A percentile compares a stretch with the other conserved stretches of the same genome.
Conservation (phyloP, 2,888 invertebrate genomes). For the Oxystoma pomonae region DNA sequence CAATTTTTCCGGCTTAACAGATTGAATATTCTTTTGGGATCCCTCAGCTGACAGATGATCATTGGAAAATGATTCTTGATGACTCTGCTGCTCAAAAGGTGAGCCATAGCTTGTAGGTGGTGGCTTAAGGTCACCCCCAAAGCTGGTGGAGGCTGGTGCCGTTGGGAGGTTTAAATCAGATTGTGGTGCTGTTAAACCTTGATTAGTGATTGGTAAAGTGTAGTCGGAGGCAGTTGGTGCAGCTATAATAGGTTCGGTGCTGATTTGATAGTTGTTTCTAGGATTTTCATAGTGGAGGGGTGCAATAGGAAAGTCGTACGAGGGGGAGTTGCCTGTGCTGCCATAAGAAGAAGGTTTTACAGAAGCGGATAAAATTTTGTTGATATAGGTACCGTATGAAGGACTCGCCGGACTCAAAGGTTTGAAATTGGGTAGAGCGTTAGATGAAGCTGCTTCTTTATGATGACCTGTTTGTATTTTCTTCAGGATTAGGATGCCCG, state of each 20-base stretch:
- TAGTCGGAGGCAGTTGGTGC: background rate
- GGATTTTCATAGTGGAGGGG: constrained; percentile 17
- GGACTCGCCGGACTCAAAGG: constrained; percentile 31
- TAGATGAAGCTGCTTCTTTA: constrained; percentile 23
- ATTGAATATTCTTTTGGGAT: constrained; percentile 12
- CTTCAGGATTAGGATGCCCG: constrained; percentile 44
- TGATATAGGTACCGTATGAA: constrained; percentile 30
- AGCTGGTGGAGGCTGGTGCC: constrained; percentile 2
- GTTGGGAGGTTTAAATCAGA: background rate
- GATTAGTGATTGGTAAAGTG: too few species aligned
- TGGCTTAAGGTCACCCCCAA: constrained; percentile 13
- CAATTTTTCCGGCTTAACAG: constrained; percentile 16
- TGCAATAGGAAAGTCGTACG: constrained; percentile 11
- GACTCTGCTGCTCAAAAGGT: constrained; percentile 26
- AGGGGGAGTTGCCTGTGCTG: constrained; percentile 21
- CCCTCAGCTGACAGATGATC: constrained; percentile 14
- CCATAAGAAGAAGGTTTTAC: constrained; percentile 33
- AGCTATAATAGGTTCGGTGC: background rate
- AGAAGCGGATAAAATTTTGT: constrained; percentile 38
- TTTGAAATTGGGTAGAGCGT: constrained; percentile 34
- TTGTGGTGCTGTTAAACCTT: background rate
- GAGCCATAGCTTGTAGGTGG: constrained; percentile 25
- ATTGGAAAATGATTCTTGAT: background rate
- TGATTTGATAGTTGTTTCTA: constrained; percentile 1
- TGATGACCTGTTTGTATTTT: constrained; percentile 36